phyloP scores from a whole-genome alignment of 2,888 invertebrate genomes.

The Incurvaria masculella region DNA sequence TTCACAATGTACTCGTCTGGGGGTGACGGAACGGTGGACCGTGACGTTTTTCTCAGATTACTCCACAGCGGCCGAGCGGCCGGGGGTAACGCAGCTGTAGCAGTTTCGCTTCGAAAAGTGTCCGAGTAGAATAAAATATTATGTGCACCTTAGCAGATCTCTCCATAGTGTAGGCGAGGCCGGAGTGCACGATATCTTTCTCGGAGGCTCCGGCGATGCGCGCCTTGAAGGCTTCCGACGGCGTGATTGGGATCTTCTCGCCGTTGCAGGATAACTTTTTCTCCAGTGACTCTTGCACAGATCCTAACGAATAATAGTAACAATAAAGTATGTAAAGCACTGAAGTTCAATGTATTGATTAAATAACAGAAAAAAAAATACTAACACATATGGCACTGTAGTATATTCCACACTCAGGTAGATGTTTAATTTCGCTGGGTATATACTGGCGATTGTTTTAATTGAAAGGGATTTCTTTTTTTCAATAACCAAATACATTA shows the following conservation, averaged over 20 bases:
- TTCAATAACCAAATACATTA: not conserved
- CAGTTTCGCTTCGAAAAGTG: not conserved
- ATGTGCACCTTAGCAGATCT: constrained; percentile 59
- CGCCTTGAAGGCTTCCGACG: constrained; percentile 65
- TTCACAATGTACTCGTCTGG: not conserved
- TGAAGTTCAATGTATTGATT: not conserved
- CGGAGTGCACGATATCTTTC: constrained; percentile 82
- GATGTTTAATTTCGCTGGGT: no score
- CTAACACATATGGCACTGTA: not conserved
- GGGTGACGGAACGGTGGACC: not conserved
- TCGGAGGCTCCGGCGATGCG: constrained; percentile 77
- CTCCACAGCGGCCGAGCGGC: no score
- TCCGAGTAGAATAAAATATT: not conserved
- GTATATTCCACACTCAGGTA: not conserved
- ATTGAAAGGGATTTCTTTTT: no score
- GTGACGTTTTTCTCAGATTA: not conserved
- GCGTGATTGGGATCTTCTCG: constrained; percentile 57
- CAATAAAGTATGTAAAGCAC: not conserved
- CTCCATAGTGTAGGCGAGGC: constrained; percentile 80
- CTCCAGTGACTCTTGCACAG: constrained; percentile 57
- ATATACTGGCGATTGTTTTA: no score
- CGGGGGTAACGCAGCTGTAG: no score
- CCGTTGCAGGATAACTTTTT: constrained; percentile 40
- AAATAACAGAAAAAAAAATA: not conserved
- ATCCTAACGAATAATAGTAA: constrained; percentile 34